Conservation (phyloP, 2,113 vertebrate species). For the Calidris pygmaea region DNA sequence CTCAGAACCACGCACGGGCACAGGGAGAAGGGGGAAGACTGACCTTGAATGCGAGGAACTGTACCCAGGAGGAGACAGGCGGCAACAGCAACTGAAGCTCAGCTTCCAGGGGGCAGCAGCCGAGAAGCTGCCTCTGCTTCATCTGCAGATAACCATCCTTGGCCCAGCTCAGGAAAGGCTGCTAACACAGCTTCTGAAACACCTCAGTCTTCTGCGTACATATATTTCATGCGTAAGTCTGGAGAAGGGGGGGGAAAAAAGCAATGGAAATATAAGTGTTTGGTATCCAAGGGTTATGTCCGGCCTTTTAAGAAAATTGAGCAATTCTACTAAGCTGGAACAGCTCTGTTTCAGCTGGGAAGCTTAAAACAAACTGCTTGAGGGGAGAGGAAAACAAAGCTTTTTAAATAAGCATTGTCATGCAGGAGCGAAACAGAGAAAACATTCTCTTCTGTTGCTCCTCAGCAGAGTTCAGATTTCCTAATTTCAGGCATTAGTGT, state of each 20-base stretch:
- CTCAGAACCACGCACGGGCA: fast-evolving
- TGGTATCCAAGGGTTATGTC: neutral
- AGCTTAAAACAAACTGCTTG: neutral
- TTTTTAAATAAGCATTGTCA: neutral
- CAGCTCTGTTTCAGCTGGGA: neutral
- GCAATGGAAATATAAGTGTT: neutral
- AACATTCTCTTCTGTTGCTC: neutral
- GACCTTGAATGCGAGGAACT: neutral
- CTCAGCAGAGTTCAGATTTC: neutral
- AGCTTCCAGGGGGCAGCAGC: neutral
- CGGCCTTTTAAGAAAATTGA: neutral
- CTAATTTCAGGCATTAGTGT: neutral
- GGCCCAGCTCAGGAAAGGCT: neutral
- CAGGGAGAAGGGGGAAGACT: neutral
- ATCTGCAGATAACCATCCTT: neutral
- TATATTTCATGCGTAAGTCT: neutral
- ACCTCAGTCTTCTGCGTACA: neutral
- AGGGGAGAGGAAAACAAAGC: neutral
- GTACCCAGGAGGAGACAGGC: neutral
- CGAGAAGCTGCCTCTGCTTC: neutral
- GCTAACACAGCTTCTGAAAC: neutral
- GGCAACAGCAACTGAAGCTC: neutral
- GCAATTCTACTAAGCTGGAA: neutral
- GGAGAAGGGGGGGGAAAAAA: neutral
- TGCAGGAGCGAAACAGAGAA: neutral